A percentile compares a stretch with the other conserved stretches of the same genome.
Conservation (phyloP, 2,113 vertebrate genomes). For the Ursus arctos region DNA sequence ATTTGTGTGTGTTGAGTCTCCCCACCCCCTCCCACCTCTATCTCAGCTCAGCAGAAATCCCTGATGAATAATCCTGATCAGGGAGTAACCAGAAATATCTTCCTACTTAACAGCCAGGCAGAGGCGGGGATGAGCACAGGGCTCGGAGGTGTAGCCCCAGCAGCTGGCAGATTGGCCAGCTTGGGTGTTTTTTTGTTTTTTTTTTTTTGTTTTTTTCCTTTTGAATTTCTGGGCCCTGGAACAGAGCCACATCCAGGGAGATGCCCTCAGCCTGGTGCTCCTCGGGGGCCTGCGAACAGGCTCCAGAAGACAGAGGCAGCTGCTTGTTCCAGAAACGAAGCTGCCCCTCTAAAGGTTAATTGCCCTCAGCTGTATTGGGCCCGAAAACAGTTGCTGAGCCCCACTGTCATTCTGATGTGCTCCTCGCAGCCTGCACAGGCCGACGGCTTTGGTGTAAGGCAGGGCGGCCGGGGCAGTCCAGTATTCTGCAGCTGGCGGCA, state of each 20-base stretch:
- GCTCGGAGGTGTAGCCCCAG: constrained; percentile 44
- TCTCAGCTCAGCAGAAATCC: constrained; percentile 27
- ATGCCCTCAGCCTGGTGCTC: constrained; percentile 36
- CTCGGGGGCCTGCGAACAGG: background rate
- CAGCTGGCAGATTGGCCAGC: constrained; percentile 65
- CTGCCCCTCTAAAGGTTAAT: constrained; percentile 77
- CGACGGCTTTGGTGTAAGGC: background rate
- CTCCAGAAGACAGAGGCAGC: constrained; percentile 19
- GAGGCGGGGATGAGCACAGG: background rate
- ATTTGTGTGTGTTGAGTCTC: background rate
- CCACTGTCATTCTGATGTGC: background rate
- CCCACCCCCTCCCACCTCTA: background rate
- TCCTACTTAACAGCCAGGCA: constrained; percentile 21
- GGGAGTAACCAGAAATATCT: constrained; percentile 36
- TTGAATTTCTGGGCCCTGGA: constrained; percentile 69
- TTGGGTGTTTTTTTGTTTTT: background rate
- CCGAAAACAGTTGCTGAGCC: background rate
- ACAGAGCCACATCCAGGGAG: constrained; percentile 63
- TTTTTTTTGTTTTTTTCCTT: background rate
- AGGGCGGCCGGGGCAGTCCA: too few species aligned
- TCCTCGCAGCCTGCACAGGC: too few species aligned
- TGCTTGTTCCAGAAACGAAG: constrained; percentile 18
- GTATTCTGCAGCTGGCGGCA: background rate
- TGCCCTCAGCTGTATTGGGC: constrained; percentile 21
- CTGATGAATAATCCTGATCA: constrained; percentile 37